Base-by-base conservation (phyloP, 1,140 invertebrate genomes). In the Glossosoma conforme region DNA sequence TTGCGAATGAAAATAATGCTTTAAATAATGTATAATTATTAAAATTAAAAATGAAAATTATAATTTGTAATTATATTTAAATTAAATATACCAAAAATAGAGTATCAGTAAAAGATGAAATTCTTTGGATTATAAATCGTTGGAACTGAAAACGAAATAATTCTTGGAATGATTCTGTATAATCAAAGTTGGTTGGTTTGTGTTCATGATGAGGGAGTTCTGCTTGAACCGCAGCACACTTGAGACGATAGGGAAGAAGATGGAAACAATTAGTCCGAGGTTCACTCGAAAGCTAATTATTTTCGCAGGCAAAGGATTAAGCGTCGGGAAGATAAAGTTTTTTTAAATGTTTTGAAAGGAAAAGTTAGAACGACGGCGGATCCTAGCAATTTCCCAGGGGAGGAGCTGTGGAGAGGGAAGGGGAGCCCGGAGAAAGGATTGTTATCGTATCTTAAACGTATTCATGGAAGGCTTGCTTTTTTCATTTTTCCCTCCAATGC, bases 311-410 rank as follows among this genome's bases (percentile, higher is more conserved):
- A 47, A 49, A 30, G 50, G 55, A 52, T 51, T 52, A 46, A 44
- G 40, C 15, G 24, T 35, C 18, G 32, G 36, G 19, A 37, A 45
- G 33, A 48, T 48, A 32, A 40, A 50, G 38, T 50, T 52, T 57
- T 44, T 22, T 44, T 48, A 53, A 48, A 52, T 47, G 24, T 52
- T 52, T 56, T 24, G 42, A 32, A 44, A 49, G 41, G 36, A 48
- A 48, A 57, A 57, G 49, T 57, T 57, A 45, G 41, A 46, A 33
- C 38, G 36, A 38, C 48, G 38, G 32, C 14, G 35, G 44, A 41
- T 57, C 46, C 49, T 45, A 43, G 42, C 55, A 50, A 57, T 57
- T 57, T 57, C 55, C 55, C 55, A 22, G 22, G 55, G 36, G 55
- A 52, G 42, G 24, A 33, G 43, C 13, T 15, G 37, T 10, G 9